A percentile compares a stretch with the other conserved stretches of the same genome.
Conservation (phyloP, 1,140 invertebrate species). For the Carcinoscorpius rotundicauda region DNA sequence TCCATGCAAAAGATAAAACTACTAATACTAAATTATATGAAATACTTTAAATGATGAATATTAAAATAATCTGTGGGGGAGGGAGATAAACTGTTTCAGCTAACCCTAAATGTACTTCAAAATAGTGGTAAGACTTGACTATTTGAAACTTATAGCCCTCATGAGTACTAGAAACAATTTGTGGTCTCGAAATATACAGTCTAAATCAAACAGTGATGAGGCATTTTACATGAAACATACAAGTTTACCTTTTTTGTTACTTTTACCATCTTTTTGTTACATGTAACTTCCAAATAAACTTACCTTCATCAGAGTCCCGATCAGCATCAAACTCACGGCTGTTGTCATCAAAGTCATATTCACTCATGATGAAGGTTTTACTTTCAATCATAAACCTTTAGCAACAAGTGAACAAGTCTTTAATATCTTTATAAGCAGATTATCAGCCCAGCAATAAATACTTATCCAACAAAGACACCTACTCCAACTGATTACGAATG, state of each 20-base stretch:
- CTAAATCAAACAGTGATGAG: not conserved
- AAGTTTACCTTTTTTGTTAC: not conserved
- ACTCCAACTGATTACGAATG: too few relatives aligned
- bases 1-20: too few relatives aligned
- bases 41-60: too few relatives aligned
- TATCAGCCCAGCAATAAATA: too few relatives aligned
- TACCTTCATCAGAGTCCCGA: constrained; percentile 36
- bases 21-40: too few relatives aligned
- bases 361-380: constrained; percentile 4
- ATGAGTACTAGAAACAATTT: not conserved
- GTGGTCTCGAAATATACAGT: not conserved
- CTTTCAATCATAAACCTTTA: too few relatives aligned
- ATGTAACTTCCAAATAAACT: constrained; percentile 5
- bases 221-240: not conserved
- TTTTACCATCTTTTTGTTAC: not conserved
- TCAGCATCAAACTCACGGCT: constrained; percentile 1
- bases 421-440: too few relatives aligned
- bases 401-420: too few relatives aligned
- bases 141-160: not conserved
- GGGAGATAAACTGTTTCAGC: too few relatives aligned
- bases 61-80: too few relatives aligned
- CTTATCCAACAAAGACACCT: too few relatives aligned
- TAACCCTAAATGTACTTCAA: not conserved
- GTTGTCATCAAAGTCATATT: constrained; percentile 11
- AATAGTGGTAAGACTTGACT: not conserved